phyloP scores from a whole-genome alignment of 1,140 invertebrate genomes.

The Amyelois transitella region DNA sequence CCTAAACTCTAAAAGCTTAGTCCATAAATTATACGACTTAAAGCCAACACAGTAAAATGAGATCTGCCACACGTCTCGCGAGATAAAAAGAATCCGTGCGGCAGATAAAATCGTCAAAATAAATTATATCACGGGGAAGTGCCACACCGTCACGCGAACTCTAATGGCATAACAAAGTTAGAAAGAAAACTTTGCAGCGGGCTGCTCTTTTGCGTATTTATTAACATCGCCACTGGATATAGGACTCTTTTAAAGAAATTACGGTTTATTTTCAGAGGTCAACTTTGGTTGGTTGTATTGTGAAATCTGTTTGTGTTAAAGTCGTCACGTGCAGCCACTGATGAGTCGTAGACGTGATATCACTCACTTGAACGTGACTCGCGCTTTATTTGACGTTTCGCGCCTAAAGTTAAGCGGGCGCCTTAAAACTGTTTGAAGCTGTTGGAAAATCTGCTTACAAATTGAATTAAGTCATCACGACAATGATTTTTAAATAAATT shows the following conservation, averaged over 20 bases:
- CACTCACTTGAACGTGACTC: constrained; percentile 63
- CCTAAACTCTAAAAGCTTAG: neutral
- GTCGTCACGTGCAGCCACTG: constrained; percentile 63
- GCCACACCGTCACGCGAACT: constrained; percentile 62
- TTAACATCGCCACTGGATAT: constrained; percentile 46
- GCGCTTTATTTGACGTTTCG: constrained; percentile 56
- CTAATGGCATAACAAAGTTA: constrained; percentile 69
- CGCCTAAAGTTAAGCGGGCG: constrained; percentile 40
- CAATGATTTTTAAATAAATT: too few relatives aligned
- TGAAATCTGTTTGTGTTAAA: constrained; percentile 68
- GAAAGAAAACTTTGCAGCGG: constrained; percentile 63
- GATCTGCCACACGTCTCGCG: constrained; percentile 10
- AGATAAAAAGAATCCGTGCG: constrained; percentile 27
- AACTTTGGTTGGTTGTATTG: constrained; percentile 37
- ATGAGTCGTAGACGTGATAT: constrained; percentile 67
- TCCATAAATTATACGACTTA: neutral
- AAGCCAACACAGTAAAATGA: neutral
- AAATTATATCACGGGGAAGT: constrained; percentile 55
- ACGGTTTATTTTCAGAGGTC: constrained; percentile 26
- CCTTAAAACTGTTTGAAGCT: neutral
- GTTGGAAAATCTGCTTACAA: neutral
- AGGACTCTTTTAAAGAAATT: constrained; percentile 19
- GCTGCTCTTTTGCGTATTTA: constrained; percentile 64
- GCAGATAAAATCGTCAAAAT: constrained; percentile 50
- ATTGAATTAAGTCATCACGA: neutral